phyloP scores from a whole-genome alignment of 2,113 vertebrate species.

The human region DNA sequence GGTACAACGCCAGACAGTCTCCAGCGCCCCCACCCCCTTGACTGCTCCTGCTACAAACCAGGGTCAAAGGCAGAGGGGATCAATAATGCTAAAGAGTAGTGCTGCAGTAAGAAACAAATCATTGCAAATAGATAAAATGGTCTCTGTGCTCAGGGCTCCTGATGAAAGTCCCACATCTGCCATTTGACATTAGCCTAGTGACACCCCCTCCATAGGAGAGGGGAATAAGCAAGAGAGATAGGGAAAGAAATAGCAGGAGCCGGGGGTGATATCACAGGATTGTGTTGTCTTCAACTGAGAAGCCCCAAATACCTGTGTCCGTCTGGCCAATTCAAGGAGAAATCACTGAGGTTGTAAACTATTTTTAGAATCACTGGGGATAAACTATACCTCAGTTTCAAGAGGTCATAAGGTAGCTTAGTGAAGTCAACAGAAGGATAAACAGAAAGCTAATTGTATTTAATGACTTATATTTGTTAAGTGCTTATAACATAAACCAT shows the following conservation, averaged over 20 bases:
- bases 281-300: not conserved
- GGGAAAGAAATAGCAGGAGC: not conserved
- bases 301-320: not conserved
- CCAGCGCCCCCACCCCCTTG: not conserved
- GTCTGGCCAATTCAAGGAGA: not conserved
- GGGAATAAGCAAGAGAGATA: not conserved
- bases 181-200: not conserved
- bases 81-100: constrained; percentile 79
- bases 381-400: not conserved
- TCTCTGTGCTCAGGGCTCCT: constrained; percentile 3
- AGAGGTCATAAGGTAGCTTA: not conserved
- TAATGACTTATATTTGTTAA: not conserved
- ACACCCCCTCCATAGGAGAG: not conserved
- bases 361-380: not conserved
- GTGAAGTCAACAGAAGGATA: not conserved
- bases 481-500: not conserved
- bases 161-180: constrained; percentile 36
- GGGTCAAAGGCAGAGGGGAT: constrained; percentile 83
- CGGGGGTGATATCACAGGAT: too few relatives aligned
- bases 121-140: constrained; percentile 60
- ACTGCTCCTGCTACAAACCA: constrained; percentile 72
- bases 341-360: not conserved
- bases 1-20: constrained; percentile 67
- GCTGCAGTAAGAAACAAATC: constrained; percentile 60
- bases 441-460: constrained; percentile 23